Evolutionary conservation across 2,888 invertebrate genomes (phyloP), one percentile per base, ranked within the genome.

Genomic region (Panorpa germanica): DNA sequence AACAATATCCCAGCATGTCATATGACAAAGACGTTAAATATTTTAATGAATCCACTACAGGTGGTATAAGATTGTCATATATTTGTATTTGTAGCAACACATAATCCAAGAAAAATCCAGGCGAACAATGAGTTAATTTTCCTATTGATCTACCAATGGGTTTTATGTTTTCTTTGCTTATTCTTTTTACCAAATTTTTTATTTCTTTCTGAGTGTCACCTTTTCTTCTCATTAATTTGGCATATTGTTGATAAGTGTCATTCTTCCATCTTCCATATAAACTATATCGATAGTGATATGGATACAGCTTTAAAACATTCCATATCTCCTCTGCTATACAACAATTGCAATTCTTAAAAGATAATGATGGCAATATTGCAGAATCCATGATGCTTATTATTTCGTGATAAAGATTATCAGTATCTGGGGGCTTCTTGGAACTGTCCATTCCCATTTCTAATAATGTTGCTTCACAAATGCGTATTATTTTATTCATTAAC

Each of bases 121-220:
- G 96, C 24, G 91, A 85, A 28, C 85, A 86, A 50, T 98, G 96
- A 15, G 91, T 88, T 18, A 96, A 61, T 59, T 99, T 99, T 9
- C 96, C 98, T 38, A 99, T 81, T 27, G 83, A 74, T 34, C 98
- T 65, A 1, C 98, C 98, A 36, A 91, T 82, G 2, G 85, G 88
- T 52, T 96, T 98, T 5, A 95, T 88, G 45, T 93, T 98, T 52
- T 99, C 98, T 50, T 98, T 99, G 43, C 91, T 91, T 20, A 90
- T 86, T 37, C 82, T 73, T 57, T 96, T 95, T 86, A 98, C 90
- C 20, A 95, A 78, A 39, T 88, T 88, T 49, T 91, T 91, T 27
- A 93, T 83, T 45, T 82, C 73, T 46, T 91, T 90, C 39, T 88
- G 68, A 0, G 83, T 76, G 47, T 85, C 81, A 1, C 85, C 90